Evolutionary conservation across 2,888 invertebrate species (phyloP).

Genomic region (Leptinotarsa juncta): DNA sequence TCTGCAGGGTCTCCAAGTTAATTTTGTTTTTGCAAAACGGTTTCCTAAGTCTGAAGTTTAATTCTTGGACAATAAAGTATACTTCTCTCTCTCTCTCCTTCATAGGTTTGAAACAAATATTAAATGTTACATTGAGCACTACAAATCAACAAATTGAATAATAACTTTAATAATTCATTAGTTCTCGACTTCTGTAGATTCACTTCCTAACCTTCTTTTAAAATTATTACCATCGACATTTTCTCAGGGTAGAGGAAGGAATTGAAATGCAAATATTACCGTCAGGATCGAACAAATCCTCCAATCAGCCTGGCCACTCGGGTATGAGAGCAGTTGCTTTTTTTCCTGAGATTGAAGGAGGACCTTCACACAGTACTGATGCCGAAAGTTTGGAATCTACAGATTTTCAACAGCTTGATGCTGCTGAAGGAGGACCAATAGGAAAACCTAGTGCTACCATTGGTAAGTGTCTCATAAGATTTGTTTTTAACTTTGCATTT

Average conservation of each 20-base stretch:
- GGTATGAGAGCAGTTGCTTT: slow-evolving; percentile 51
- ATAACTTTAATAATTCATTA: neutral
- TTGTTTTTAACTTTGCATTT: neutral
- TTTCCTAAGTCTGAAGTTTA: no score
- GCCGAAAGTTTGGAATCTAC: slow-evolving; percentile 65
- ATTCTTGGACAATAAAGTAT: no score
- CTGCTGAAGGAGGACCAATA: slow-evolving; percentile 51
- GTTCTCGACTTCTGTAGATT: neutral
- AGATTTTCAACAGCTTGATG: slow-evolving; percentile 58
- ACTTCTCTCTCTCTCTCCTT: no score
- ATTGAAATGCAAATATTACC: slow-evolving; percentile 84
- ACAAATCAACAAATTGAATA: no score
- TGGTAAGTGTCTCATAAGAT: slow-evolving; percentile 52
- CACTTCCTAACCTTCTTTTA: neutral
- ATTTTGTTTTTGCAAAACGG: no score
- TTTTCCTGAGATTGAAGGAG: slow-evolving; percentile 52
- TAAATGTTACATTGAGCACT: no score
- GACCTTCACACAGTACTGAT: slow-evolving; percentile 57
- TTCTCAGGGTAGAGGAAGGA: slow-evolving; percentile 78
- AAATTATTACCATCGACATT: slow-evolving; percentile 5
- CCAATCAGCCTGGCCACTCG: slow-evolving; percentile 35
- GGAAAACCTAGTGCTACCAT: slow-evolving; percentile 60
- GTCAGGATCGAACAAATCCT: slow-evolving; percentile 47
- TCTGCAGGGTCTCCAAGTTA: no score
- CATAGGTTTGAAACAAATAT: no score